Evolutionary conservation across 1,140 invertebrate genomes (phyloP).

Genomic region (Oryctes rhinoceros): DNA sequence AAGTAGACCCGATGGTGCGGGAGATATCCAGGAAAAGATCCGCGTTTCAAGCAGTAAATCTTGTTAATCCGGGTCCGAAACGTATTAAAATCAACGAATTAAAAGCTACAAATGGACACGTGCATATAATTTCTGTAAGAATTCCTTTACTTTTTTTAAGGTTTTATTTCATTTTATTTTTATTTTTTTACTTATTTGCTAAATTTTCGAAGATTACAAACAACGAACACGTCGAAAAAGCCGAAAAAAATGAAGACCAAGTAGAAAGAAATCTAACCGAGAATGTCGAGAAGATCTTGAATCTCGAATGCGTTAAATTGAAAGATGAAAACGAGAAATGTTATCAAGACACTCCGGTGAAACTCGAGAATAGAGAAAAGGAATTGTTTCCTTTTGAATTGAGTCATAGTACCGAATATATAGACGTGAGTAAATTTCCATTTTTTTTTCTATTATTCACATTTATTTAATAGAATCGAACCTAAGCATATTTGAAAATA

Average conservation of each 20-base stretch:
- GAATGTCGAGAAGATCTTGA: background rate
- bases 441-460: background rate
- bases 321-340: background rate
- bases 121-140: background rate
- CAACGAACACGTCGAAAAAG: background rate
- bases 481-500: background rate
- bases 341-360: background rate
- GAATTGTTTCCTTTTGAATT: background rate
- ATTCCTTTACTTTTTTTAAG: background rate
- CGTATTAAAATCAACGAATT: background rate
- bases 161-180: background rate
- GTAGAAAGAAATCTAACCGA: background rate
- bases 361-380: background rate
- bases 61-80: constrained; percentile 39
- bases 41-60: constrained; percentile 44
- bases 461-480: background rate
- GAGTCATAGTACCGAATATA: background rate
- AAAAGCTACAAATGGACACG: background rate
- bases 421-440: background rate
- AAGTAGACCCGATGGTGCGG: background rate
- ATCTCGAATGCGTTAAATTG: background rate
- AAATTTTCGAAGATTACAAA: background rate
- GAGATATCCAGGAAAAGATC: constrained; percentile 38
- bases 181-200: too few species aligned
- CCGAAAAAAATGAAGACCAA: background rate